Percentiles rank a stretch among this genome's conserved stretches.
Conservation (phyloP, 1,140 invertebrate species). For the Atta texana region DNA sequence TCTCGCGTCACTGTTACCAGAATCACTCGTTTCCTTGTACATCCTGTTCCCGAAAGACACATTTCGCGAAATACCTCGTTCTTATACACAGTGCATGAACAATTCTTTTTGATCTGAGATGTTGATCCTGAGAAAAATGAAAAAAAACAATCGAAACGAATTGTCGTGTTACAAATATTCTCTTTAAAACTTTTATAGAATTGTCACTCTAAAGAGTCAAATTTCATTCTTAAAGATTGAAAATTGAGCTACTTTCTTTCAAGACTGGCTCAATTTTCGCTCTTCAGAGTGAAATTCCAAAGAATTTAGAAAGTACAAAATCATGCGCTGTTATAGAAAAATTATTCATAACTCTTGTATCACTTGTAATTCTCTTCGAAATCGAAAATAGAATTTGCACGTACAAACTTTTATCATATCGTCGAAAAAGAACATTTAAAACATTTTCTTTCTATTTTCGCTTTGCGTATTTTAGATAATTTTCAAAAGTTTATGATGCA, state of each 20-base stretch:
- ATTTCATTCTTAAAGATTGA: no score
- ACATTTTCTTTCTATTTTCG: background rate
- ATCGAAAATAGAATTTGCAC: background rate
- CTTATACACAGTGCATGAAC: slow-evolving; percentile 26
- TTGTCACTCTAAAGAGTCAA: no score
- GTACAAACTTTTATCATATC: background rate
- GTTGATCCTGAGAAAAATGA: slow-evolving; percentile 24
- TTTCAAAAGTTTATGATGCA: no score
- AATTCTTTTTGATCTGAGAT: slow-evolving; percentile 31
- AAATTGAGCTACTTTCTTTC: no score
- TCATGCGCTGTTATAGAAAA: background rate
- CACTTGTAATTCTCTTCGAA: background rate
- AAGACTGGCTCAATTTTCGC: no score
- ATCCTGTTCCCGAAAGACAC: slow-evolving; percentile 56
- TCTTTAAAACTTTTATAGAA: no score
- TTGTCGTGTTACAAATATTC: background rate
- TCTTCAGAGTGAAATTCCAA: no score
- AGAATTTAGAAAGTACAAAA: background rate
- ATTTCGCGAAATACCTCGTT: slow-evolving; percentile 60
- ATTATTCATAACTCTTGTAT: slow-evolving; percentile 18
- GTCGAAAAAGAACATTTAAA: no score
- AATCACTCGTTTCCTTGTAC: slow-evolving; percentile 62
- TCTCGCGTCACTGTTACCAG: slow-evolving; percentile 63
- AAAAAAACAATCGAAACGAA: slow-evolving; percentile 34
- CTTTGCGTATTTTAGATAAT: background rate